A percentile compares a stretch with the other conserved stretches of the same genome.
Conservation (phyloP, 2,797 vertebrate species). For the Echiichthys vipera region DNA sequence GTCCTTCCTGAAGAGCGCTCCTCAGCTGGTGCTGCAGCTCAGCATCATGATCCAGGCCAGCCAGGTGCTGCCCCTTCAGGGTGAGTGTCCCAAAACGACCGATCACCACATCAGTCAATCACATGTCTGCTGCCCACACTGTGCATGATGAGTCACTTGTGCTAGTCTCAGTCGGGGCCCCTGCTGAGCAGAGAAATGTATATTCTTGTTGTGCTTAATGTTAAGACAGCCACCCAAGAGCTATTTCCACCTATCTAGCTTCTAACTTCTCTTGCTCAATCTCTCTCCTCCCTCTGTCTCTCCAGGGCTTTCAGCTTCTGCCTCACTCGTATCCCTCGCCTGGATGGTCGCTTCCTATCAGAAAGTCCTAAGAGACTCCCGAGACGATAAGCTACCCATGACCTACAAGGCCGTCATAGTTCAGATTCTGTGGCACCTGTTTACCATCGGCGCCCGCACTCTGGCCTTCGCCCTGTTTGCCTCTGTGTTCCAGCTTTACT, state of each 20-base stretch:
- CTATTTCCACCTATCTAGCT: slow-evolving; percentile 32
- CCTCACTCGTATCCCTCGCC: slow-evolving; percentile 93
- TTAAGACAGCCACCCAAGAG: slow-evolving; percentile 16
- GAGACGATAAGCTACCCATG: slow-evolving; percentile 96
- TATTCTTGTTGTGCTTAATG: slow-evolving; percentile 36
- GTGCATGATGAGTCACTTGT: slow-evolving; percentile 40
- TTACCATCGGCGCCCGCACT: slow-evolving; percentile 94
- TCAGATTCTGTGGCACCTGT: slow-evolving; percentile 97
- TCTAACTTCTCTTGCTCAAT: slow-evolving; percentile 25
- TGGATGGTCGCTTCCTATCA: slow-evolving; percentile 98
- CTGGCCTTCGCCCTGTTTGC: slow-evolving; percentile 96
- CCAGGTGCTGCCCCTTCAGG: slow-evolving; percentile 90
- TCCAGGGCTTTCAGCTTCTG: slow-evolving; percentile 91
- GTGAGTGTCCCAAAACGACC: slow-evolving; percentile 80
- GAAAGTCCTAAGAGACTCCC: slow-evolving; percentile 94
- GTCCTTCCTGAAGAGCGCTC: slow-evolving; percentile 97
- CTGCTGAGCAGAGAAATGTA: slow-evolving; percentile 10
- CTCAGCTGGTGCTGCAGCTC: slow-evolving; percentile 97
- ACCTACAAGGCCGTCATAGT: slow-evolving; percentile 93
- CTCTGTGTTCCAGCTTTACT: slow-evolving; percentile 97
- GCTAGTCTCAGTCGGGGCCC: slow-evolving; percentile 16
- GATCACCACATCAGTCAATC: slow-evolving; percentile 32
- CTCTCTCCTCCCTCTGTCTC: slow-evolving; percentile 29
- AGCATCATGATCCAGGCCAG: slow-evolving; percentile 92
- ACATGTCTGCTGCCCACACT: slow-evolving; percentile 23